Conservation (phyloP, 2,888 invertebrate genomes). For the Microctonus aethiopoides region DNA sequence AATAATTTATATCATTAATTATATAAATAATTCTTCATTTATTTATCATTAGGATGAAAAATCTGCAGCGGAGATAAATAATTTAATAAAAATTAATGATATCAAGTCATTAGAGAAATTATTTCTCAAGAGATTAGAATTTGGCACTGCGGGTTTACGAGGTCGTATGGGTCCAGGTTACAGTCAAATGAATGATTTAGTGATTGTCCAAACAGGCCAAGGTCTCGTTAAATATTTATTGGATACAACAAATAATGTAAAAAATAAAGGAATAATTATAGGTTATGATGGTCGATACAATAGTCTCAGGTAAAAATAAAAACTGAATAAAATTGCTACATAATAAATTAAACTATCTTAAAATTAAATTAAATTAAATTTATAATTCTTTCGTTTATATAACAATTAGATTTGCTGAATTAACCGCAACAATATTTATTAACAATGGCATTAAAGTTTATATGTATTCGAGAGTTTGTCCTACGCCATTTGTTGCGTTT, state of each 20-base stretch:
- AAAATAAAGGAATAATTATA: conserved; percentile 81
- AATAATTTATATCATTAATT: too few species aligned
- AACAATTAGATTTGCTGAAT: conserved; percentile 92
- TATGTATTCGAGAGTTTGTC: conserved; percentile 82
- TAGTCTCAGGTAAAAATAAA: conserved; percentile 82
- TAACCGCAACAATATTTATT: conserved; percentile 87
- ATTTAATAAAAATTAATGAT: conserved; percentile 71
- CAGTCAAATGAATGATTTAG: conserved; percentile 94
- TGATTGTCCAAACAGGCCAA: conserved; percentile 94
- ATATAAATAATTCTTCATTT: background rate
- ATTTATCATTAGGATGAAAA: conserved; percentile 70
- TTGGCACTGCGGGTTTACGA: conserved; percentile 94
- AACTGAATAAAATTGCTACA: too few species aligned
- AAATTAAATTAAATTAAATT: conserved; percentile 10
- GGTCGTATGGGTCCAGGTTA: conserved; percentile 95
- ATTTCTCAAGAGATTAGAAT: conserved; percentile 79
- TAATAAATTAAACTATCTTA: too few species aligned
- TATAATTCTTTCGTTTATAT: too few species aligned
- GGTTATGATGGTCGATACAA: conserved; percentile 95
- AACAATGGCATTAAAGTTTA: conserved; percentile 81
- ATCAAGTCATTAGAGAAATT: conserved; percentile 73
- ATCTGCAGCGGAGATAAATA: conserved; percentile 74
- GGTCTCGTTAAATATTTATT: conserved; percentile 84
- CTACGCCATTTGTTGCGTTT: conserved; percentile 96
- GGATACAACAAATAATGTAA: conserved; percentile 70